phyloP scores from a whole-genome alignment of 2,888 invertebrate species.

The Litoditis marina region DNA sequence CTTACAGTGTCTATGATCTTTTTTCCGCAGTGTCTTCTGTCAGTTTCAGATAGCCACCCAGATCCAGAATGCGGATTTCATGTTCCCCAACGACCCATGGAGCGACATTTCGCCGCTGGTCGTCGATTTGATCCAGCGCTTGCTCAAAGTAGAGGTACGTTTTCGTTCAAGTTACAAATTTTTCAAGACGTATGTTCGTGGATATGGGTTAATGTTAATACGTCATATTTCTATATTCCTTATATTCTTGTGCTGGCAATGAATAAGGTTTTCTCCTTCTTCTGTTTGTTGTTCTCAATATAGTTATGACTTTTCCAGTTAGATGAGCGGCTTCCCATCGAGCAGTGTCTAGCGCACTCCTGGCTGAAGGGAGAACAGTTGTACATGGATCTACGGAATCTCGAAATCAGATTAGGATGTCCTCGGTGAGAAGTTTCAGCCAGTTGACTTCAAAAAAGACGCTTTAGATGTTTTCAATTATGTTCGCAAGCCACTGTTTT shows the following conservation, averaged over 20 bases:
- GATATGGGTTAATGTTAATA: no score
- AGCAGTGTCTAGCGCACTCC: conserved; percentile 55
- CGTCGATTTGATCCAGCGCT: conserved; percentile 91
- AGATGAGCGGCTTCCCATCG: conserved; percentile 58
- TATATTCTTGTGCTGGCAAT: no score
- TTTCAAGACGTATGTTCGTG: neutral
- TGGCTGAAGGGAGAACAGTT: conserved; percentile 59
- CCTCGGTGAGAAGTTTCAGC: no score
- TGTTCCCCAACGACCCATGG: conserved; percentile 99
- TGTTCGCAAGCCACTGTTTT: no score
- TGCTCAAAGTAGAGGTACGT: conserved; percentile 76
- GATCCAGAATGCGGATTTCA: conserved; percentile 98
- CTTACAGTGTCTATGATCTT: neutral
- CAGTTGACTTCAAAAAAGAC: no score
- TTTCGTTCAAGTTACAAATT: neutral
- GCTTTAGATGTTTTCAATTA: no score
- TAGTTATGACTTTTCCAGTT: conserved; percentile 37
- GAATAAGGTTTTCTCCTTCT: no score
- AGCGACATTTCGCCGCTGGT: conserved; percentile 88
- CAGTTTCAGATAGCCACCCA: conserved; percentile 86
- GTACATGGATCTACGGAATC: conserved; percentile 48
- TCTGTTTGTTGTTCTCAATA: conserved; percentile 1
- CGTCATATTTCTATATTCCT: neutral
- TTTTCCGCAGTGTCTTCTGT: neutral
- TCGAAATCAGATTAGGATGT: conserved; percentile 50